These are phyloP conservation scores for Mastomys natalensis DNA, from an alignment of 2,113 vertebrate genomes.

Conservation along the genomic window DNA sequence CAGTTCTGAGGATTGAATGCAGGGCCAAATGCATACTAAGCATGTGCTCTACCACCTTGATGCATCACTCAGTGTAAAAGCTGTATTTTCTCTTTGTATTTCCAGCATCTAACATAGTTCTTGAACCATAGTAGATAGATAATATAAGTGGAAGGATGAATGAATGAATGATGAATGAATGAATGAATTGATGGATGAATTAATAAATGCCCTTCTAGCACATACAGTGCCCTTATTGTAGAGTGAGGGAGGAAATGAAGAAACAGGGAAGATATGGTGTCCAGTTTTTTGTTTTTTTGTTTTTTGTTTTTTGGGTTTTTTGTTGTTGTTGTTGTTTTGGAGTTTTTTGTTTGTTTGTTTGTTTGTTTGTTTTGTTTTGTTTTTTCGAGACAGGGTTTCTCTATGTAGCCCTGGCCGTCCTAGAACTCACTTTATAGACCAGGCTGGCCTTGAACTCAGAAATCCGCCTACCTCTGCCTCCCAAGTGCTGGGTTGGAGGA, in stretches of 20 bases:
- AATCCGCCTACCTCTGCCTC: no score
- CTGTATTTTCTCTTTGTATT: background rate
- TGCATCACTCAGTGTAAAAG: background rate
- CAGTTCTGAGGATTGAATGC: background rate
- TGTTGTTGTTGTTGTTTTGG: no score
- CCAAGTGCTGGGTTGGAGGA: no score
- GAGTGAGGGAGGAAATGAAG: background rate
- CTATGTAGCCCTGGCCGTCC: no score
- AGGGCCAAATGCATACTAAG: background rate
- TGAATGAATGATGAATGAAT: background rate
- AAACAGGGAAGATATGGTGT: background rate
- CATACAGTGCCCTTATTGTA: background rate
- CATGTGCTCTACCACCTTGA: background rate
- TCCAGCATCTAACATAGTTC: background rate
- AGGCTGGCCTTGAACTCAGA: no score
- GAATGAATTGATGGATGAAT: background rate
- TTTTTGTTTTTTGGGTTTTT: background rate
- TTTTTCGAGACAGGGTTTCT: no score
- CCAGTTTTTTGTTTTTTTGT: background rate
- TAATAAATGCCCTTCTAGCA: background rate
- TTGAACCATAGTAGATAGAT: background rate
- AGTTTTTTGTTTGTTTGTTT: background rate
- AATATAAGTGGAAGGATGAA: background rate
- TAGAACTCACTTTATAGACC: no score
- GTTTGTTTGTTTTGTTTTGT: background rate